A percentile compares a stretch with the other conserved stretches of the same genome.
Evolutionary conservation across 2,797 vertebrate genomes (phyloP).

Genomic region (Microtus agrestis): DNA sequence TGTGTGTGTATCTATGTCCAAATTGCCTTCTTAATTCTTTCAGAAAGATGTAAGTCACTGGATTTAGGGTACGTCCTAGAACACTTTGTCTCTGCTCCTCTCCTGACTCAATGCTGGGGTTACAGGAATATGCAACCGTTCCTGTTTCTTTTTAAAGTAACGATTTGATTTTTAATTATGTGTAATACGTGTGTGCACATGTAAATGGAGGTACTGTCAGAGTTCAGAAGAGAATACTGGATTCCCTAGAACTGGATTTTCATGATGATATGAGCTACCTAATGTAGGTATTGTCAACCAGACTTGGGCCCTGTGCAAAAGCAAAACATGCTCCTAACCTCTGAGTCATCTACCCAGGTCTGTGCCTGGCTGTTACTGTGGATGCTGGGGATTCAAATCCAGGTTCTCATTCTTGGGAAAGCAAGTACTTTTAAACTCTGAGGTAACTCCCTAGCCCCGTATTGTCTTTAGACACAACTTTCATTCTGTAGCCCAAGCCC

Average conservation of each 20-base stretch:
- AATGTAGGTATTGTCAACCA: not conserved
- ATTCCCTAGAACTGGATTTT: not conserved
- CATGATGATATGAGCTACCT: not conserved
- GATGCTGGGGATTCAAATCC: not conserved
- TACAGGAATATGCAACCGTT: not conserved
- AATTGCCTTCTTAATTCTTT: not conserved
- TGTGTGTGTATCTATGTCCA: not conserved
- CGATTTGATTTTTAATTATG: not conserved
- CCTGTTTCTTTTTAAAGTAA: not conserved
- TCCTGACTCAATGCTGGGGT: not conserved
- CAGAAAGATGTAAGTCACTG: conserved; percentile 1
- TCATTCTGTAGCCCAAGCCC: not conserved
- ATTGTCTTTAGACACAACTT: not conserved
- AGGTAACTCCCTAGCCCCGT: not conserved
- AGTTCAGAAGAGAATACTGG: not conserved
- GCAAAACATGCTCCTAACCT: not conserved
- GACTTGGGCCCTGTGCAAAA: not conserved
- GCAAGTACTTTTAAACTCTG: not conserved
- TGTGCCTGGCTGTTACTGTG: not conserved
- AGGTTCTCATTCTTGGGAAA: not conserved
- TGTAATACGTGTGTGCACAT: not conserved
- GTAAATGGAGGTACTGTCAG: not conserved
- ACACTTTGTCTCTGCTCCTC: not conserved
- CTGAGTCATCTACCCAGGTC: not conserved
- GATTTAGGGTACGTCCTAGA: not conserved